phyloP scores from a whole-genome alignment of 2,113 vertebrate genomes.

The Saguinus midas region DNA sequence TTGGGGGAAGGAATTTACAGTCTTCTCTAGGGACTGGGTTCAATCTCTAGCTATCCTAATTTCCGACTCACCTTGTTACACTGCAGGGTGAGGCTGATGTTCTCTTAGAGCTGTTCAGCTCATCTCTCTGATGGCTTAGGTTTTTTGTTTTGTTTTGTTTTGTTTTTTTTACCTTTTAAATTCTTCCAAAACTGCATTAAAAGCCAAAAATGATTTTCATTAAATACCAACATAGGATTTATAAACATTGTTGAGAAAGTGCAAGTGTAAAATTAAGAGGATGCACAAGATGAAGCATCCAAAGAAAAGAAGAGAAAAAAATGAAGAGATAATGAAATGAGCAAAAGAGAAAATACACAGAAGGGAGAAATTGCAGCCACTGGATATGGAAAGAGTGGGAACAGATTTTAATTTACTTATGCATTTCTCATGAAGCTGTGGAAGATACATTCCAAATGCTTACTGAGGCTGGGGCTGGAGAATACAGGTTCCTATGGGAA shows the following conservation, averaged over 20 bases:
- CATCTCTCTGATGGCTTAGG: neutral
- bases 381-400: neutral
- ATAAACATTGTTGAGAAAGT: slow-evolving; percentile 32
- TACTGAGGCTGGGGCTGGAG: neutral
- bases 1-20: neutral
- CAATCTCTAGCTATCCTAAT: neutral
- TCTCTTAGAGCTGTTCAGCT: neutral
- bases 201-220: slow-evolving; percentile 14
- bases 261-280: slow-evolving; percentile 23
- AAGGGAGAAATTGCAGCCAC: neutral
- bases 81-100: neutral
- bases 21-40: neutral
- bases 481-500: slow-evolving; percentile 14
- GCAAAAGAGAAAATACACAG: neutral
- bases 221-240: neutral
- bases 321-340: neutral
- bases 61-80: neutral
- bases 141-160: neutral
- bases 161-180: neutral
- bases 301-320: neutral
- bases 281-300: neutral
- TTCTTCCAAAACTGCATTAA: neutral
- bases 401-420: neutral
- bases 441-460: neutral
- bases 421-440: slow-evolving; percentile 36